Base-by-base conservation (phyloP, 2,888 invertebrate genomes). In the Polyploca ridens region DNA sequence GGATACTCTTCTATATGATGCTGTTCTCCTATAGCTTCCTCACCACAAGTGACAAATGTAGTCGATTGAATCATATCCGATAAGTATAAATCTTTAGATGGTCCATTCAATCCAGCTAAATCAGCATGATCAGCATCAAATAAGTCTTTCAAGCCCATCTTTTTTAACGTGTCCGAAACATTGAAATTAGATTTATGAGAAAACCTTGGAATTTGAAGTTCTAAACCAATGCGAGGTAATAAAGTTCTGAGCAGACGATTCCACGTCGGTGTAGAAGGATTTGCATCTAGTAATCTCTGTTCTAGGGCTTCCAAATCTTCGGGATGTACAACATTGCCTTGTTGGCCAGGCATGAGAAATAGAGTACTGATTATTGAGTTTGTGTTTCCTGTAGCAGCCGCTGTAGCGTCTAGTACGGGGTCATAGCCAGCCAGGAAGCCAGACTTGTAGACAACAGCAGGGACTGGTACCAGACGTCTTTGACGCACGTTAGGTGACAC, bases 351-450 rank as follows among this genome's bases (percentile, higher is more conserved):
- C 94, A 98, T 96, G 0, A 98, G 95, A 73, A 98, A 96, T 58
- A 98, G 95, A 0, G 97, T 96, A 78, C 97, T 97, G 0, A 98
- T 95, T 0, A 96, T 94, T 63, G 97, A 96, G 69, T 96, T 95
- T 38, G 95, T 94, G 41, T 95, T 95, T 11, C 97, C 97, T 63
- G 98, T 91, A 10, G 97, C 96, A 5, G 97, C 96, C 1, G 96
- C 96, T 0, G 98, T 98, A 0, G 97, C 98, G 80, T 98, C 98
- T 46, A 98, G 87, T 46, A 96, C 96, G 0, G 97, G 97, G 75
- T 98, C 98, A 82, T 98, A 98, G 11, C 98, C 98, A 1, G 98
- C 98, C 33, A 97, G 90, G 74, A 98, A 97, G 10, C 96, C 96
- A 7, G 94, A 94, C 72, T 96, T 95, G 91, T 96, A 98, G 0